Conservation (phyloP, 2,797 vertebrate genomes). For the Xenops minutus region DNA sequence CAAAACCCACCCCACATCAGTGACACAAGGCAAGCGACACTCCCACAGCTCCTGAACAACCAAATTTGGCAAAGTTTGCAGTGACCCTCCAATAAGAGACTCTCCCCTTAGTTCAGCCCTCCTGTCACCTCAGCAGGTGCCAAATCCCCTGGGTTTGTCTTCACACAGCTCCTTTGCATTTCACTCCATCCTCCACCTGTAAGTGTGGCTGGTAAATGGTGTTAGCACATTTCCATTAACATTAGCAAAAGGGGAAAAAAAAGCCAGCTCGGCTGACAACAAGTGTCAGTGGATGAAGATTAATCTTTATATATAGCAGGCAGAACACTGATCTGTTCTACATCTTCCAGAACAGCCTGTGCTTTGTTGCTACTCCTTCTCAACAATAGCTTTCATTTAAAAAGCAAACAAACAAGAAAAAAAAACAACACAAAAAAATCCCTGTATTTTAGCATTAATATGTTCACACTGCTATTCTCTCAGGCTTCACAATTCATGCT, state of each 20-base stretch:
- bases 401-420: background rate
- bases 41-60: background rate
- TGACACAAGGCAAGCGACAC: background rate
- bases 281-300: constrained; percentile 43
- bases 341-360: constrained; percentile 18
- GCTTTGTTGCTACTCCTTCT: constrained; percentile 13
- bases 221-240: constrained; percentile 61
- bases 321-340: constrained; percentile 31
- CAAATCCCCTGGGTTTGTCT: constrained; percentile 31
- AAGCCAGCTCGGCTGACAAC: constrained; percentile 38
- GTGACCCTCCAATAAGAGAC: background rate
- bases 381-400: constrained; percentile 18
- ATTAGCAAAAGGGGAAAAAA: constrained; percentile 34
- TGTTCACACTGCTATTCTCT: background rate
- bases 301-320: constrained; percentile 45
- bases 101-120: background rate
- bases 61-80: background rate
- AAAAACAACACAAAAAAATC: background rate
- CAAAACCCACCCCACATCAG: background rate
- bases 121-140: background rate
- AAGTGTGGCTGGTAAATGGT: constrained; percentile 40
- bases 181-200: constrained; percentile 46
- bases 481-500: background rate
- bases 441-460: background rate
- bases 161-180: constrained; percentile 32